Percentiles rank a stretch among this genome's conserved stretches.
Conservation (phyloP, 2,888 invertebrate genomes). For the Sinopyrophorus schimmeli region DNA sequence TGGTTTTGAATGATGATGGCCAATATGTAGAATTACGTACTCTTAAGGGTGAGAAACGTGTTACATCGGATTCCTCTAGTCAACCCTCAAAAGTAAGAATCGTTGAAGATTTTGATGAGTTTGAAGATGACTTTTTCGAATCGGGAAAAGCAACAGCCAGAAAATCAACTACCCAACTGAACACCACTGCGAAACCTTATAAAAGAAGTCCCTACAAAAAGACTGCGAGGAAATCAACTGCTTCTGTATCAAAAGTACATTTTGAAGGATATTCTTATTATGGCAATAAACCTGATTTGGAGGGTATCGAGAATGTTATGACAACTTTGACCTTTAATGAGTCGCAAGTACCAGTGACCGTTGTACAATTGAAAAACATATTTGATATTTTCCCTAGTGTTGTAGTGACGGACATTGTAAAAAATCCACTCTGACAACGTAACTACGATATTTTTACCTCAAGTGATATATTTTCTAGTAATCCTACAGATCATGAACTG, state of each 20-base stretch:
- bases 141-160: conserved; percentile 20
- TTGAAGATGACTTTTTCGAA: too few relatives aligned
- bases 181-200: too few relatives aligned
- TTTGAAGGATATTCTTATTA: conserved; percentile 57
- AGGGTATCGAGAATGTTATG: conserved; percentile 54
- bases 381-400: conserved; percentile 60
- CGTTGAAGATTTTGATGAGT: too few relatives aligned
- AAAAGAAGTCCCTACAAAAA: too few relatives aligned
- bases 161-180: conserved; percentile 22
- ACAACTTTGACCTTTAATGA: conserved; percentile 61
- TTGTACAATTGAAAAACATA: conserved; percentile 58
- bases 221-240: conserved; percentile 54
- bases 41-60: not conserved
- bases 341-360: conserved; percentile 56
- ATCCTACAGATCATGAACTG: conserved; percentile 38
- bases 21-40: conserved; percentile 5
- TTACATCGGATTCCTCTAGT: not conserved
- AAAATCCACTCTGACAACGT: conserved; percentile 5
- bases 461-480: conserved; percentile 15
- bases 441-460: conserved; percentile 2
- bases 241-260: conserved; percentile 41
- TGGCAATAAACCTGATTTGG: conserved; percentile 52
- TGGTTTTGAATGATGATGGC: conserved; percentile 16
- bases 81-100: conserved; percentile 11
- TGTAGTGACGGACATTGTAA: conserved; percentile 43